Conservation (phyloP, 2,888 invertebrate genomes). For the Tanypteryx hageni region DNA sequence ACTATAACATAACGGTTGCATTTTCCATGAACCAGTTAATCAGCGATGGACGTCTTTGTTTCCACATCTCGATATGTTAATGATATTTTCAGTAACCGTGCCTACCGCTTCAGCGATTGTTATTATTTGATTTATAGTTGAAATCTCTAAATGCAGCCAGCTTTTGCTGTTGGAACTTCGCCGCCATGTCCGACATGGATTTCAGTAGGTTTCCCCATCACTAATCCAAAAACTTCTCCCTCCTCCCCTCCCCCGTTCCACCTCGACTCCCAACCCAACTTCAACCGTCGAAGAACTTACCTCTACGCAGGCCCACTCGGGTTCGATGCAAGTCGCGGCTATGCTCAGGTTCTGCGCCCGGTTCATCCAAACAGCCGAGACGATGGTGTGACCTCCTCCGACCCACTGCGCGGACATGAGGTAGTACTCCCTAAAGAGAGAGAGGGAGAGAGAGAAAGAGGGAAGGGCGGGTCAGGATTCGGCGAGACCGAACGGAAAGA, state of each 20-base stretch:
- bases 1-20: too few relatives aligned
- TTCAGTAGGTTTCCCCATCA: background rate
- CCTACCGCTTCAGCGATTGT: background rate
- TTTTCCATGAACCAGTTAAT: too few relatives aligned
- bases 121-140: background rate
- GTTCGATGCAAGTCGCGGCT: constrained; percentile 89
- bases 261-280: background rate
- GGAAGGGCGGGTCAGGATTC: background rate
- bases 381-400: constrained; percentile 85
- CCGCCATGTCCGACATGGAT: background rate
- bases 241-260: background rate
- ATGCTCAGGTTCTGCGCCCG: constrained; percentile 94
- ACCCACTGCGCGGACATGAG: constrained; percentile 95
- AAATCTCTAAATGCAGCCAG: background rate
- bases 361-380: constrained; percentile 95
- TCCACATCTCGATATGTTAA: background rate
- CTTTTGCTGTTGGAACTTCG: background rate
- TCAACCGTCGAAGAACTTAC: constrained; percentile 76
- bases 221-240: background rate
- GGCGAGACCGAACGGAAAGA: background rate
- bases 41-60: too few relatives aligned
- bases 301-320: constrained; percentile 90
- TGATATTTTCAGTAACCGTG: background rate
- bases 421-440: constrained; percentile 88
- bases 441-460: background rate